phyloP scores from a whole-genome alignment of 1,140 invertebrate species.

The Cecropterus lyciades region DNA sequence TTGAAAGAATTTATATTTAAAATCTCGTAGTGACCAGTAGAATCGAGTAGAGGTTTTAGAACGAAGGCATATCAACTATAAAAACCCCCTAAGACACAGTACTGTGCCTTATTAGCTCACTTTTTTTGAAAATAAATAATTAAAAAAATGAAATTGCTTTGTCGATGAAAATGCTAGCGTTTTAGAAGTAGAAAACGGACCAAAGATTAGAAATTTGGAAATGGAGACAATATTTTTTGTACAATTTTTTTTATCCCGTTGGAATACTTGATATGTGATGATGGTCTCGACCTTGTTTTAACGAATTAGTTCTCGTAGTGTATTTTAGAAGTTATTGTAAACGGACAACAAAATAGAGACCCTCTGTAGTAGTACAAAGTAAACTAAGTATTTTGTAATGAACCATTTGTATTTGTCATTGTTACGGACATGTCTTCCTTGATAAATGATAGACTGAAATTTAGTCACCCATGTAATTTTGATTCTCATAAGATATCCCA shows the following conservation, averaged over 20 bases:
- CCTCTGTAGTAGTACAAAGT: constrained; percentile 79
- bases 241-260: constrained; percentile 71
- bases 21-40: constrained; percentile 57
- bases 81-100: constrained; percentile 67
- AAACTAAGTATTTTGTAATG: constrained; percentile 67
- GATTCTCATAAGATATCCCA: constrained; percentile 54
- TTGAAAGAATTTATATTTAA: constrained; percentile 66
- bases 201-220: constrained; percentile 71
- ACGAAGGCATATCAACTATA: constrained; percentile 65
- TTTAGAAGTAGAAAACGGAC: constrained; percentile 71
- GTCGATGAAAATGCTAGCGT: constrained; percentile 59
- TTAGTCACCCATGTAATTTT: constrained; percentile 55
- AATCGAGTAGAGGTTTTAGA: constrained; percentile 55
- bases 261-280: constrained; percentile 46
- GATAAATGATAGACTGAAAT: constrained; percentile 69
- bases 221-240: constrained; percentile 79
- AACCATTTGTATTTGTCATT: constrained; percentile 48
- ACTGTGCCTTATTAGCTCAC: constrained; percentile 75
- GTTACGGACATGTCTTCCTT: constrained; percentile 69
- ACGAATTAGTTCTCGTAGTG: constrained; percentile 58
- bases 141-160: constrained; percentile 46
- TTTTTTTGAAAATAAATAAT: constrained; percentile 48
- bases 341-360: constrained; percentile 54
- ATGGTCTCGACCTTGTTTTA: constrained; percentile 37
- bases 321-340: constrained; percentile 58